A percentile compares a stretch with the other conserved stretches of the same genome.
These are phyloP conservation scores for Hemitrygon akajei DNA, from an alignment of 2,797 vertebrate genomes.

Conservation along the genomic window DNA sequence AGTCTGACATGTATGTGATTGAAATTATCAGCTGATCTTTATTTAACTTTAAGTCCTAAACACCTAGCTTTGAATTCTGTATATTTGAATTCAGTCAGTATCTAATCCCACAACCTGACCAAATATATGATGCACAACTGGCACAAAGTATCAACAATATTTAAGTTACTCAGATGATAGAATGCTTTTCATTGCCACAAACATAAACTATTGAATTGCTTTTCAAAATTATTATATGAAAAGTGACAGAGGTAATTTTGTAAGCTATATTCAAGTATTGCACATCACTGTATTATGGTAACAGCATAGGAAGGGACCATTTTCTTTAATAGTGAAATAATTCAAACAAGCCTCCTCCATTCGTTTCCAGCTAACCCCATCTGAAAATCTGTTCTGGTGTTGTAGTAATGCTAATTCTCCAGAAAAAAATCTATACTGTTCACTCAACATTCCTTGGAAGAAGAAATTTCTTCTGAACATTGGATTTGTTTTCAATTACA, in stretches of 20 bases:
- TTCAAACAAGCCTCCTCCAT: background rate
- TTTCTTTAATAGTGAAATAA: too few relatives aligned
- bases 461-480: too few relatives aligned
- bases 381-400: background rate
- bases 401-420: too few relatives aligned
- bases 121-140: too few relatives aligned
- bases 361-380: background rate
- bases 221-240: background rate
- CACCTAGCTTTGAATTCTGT: background rate
- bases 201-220: background rate
- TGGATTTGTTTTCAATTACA: too few relatives aligned
- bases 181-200: background rate
- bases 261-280: too few relatives aligned
- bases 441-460: too few relatives aligned
- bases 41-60: background rate
- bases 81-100: background rate
- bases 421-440: too few relatives aligned
- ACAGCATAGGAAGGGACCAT: background rate
- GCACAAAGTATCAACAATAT: background rate
- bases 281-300: too few relatives aligned
- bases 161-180: background rate
- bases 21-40: background rate
- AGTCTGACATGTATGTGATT: background rate
- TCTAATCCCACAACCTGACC: background rate
- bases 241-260: background rate